phyloP scores from a whole-genome alignment of 92 coral and sea anemone genomes.

The Siderastrea radians region DNA sequence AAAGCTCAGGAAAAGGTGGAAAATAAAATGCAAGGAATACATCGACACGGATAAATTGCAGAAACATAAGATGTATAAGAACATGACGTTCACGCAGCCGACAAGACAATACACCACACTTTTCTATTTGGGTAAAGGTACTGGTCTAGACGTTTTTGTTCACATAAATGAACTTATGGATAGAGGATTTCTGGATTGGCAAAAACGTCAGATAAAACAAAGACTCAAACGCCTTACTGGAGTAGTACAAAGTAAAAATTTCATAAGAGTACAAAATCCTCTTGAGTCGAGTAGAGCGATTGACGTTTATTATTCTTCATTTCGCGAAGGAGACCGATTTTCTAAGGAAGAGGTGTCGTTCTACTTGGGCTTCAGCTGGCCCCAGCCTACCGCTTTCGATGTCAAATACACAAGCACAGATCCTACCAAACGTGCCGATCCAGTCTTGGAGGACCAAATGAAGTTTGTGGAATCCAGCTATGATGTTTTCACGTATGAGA shows the following conservation, averaged over 20 bases:
- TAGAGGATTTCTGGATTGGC: constrained; percentile 23
- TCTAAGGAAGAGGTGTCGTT: constrained; percentile 63
- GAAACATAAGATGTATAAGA: neutral
- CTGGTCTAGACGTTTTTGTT: constrained; percentile 27
- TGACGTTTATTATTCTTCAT: constrained; percentile 42
- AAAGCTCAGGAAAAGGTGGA: constrained; percentile 10
- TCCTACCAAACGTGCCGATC: neutral
- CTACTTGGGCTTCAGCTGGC: constrained; percentile 58
- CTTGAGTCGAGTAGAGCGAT: constrained; percentile 7
- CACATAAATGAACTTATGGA: constrained; percentile 8
- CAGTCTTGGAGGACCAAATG: neutral
- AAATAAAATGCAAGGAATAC: neutral
- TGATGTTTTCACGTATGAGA: constrained; percentile 4
- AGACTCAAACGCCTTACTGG: constrained; percentile 24
- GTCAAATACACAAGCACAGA: constrained; percentile 12
- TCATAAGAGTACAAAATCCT: constrained; percentile 23
- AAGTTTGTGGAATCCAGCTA: neutral
- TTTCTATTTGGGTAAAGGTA: constrained; percentile 34
- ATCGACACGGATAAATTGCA: neutral
- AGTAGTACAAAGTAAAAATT: constrained; percentile 13
- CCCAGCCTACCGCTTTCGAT: constrained; percentile 33
- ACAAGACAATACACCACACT: constrained; percentile 22
- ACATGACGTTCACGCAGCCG: constrained; percentile 16
- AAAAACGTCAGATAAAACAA: neutral
- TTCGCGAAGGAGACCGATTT: constrained; percentile 42